phyloP scores from a whole-genome alignment of 2,888 invertebrate genomes.

The Calephelis perditalis region DNA sequence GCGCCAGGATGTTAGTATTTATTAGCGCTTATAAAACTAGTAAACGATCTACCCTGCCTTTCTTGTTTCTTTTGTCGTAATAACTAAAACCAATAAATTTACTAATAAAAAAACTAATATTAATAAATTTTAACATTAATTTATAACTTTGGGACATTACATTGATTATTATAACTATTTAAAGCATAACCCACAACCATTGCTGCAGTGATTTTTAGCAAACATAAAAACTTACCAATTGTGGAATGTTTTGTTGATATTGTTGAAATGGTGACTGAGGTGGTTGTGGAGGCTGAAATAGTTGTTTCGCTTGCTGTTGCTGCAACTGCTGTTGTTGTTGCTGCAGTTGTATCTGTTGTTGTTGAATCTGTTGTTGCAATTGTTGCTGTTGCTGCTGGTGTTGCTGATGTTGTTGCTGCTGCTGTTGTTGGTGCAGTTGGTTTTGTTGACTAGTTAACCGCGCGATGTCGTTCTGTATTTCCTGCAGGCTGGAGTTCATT shows the following conservation, averaged over 20 bases:
- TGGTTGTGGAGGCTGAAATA: constrained; percentile 44
- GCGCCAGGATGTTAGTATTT: too few species aligned
- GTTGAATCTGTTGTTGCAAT: constrained; percentile 59
- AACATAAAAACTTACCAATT: constrained; percentile 56
- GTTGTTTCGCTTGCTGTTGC: constrained; percentile 58
- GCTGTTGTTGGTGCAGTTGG: constrained; percentile 66
- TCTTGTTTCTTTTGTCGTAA: too few species aligned
- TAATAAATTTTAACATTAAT: too few species aligned
- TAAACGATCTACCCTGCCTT: too few species aligned
- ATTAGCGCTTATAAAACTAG: too few species aligned
- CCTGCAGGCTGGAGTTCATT: constrained; percentile 95
- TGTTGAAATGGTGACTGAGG: constrained; percentile 71
- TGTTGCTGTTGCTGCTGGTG: constrained; percentile 58
- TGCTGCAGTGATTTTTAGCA: neutral
- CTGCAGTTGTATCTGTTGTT: constrained; percentile 69
- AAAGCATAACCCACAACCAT: neutral
- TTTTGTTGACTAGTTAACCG: constrained; percentile 86
- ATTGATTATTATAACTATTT: neutral
- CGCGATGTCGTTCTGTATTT: constrained; percentile 96
- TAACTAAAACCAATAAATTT: too few species aligned
- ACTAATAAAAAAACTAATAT: too few species aligned
- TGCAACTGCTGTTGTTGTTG: constrained; percentile 56
- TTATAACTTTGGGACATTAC: too few species aligned
- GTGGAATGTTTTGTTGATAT: constrained; percentile 72
- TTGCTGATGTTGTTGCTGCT: constrained; percentile 74